phyloP scores from a whole-genome alignment of 1,140 invertebrate genomes.

The Papilio machaon region DNA sequence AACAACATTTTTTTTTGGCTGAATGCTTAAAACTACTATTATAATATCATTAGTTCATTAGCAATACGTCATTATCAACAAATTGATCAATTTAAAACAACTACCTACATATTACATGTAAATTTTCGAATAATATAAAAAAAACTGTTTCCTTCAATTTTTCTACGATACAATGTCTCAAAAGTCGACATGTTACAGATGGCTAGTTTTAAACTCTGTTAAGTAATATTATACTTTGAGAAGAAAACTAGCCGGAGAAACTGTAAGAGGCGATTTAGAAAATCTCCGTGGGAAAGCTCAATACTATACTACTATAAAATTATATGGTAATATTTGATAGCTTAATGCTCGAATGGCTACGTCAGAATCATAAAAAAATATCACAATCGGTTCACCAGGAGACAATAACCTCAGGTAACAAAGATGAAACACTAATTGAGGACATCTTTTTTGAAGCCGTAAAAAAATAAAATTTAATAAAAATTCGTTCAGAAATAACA shows the following conservation, averaged over 20 bases:
- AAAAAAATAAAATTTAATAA: too few relatives aligned
- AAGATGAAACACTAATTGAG: too few relatives aligned
- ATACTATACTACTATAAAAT: neutral
- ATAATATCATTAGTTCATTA: neutral
- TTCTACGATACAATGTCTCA: neutral
- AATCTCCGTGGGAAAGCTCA: neutral
- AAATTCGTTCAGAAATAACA: neutral
- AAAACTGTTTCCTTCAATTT: neutral
- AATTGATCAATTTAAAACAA: neutral
- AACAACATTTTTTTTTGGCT: neutral
- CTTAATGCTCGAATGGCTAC: neutral
- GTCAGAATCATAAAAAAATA: neutral
- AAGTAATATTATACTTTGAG: neutral
- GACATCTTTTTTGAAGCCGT: too few relatives aligned
- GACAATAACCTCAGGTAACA: too few relatives aligned
- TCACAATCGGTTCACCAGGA: too few relatives aligned
- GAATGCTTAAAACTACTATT: neutral
- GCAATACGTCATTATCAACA: neutral
- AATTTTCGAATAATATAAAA: neutral
- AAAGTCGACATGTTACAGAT: neutral
- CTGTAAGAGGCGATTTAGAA: neutral
- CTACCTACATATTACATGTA: neutral
- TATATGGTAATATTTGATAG: neutral
- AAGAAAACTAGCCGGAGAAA: neutral
- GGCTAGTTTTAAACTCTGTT: neutral